These are phyloP conservation scores for Pristis pectinata DNA, from an alignment of 2,797 vertebrate genomes.

Conservation along the genomic window DNA sequence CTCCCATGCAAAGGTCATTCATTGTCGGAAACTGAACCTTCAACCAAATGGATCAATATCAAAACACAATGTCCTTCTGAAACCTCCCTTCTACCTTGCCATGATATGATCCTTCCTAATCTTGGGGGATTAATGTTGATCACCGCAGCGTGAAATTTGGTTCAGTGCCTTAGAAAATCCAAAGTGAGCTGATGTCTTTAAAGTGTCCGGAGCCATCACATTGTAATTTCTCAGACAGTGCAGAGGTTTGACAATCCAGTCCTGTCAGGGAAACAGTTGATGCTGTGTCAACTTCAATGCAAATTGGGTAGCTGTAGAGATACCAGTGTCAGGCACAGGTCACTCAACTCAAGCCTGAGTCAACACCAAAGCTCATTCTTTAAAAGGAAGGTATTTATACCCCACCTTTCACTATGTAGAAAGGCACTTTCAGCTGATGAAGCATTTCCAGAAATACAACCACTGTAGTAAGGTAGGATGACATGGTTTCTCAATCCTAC, in stretches of 20 bases:
- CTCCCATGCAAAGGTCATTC: neutral
- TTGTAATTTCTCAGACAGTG: neutral
- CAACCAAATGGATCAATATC: neutral
- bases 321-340: neutral
- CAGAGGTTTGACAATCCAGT: neutral
- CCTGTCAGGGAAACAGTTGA: neutral
- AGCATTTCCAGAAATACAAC: no score
- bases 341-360: neutral
- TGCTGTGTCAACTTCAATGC: neutral
- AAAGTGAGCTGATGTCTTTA: neutral
- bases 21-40: neutral
- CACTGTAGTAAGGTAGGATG: no score
- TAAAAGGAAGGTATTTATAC: neutral
- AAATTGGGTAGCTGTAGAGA: neutral
- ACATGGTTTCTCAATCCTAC: no score
- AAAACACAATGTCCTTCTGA: neutral
- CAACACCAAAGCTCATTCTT: neutral
- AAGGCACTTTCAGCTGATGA: no score
- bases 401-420: no score
- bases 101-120: neutral
- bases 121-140: neutral
- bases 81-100: neutral
- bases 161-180: neutral
- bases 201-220: neutral
- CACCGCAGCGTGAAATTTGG: neutral